Base-by-base conservation (phyloP, 1,140 invertebrate species). In the Nixonia krombeini region DNA sequence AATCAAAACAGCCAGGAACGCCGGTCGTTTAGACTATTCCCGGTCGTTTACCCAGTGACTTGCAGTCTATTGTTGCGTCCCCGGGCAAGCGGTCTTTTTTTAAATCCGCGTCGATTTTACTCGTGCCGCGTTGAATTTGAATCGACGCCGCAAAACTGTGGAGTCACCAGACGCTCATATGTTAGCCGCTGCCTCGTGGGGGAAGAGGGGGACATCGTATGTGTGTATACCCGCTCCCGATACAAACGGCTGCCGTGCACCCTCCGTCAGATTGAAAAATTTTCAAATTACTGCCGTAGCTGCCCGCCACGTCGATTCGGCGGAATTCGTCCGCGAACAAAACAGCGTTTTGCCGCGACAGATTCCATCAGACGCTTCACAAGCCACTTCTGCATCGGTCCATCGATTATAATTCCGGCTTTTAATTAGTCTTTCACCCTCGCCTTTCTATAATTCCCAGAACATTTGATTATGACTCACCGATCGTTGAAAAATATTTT, bases 31-130 rank as follows among this genome's bases (percentile, higher is more conserved):
- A 76, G 79, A 82, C 81, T 75, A 83, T 83, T 81, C 75, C 63
- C 80, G 81, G 77, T 85, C 81, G 83, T 84, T 85, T 83, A 85
- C 80, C 79, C 80, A 84, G 74, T 85, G 83, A 85, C 83, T 85
- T 85, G 81, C 82, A 83, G 56, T 79, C 81, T 78, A 83, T 83
- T 81, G 80, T 85, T 78, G 72, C 74, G 33, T 64, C 56, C 47
- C 69, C 62, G 70, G 57, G 50, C 49, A 67, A 55, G 57, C 69
- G 64, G 50, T 67, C 58, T 72, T 75, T 72, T 69, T 73, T 72
- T 75, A 74, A 80, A 80, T 76, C 70, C 66, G 70, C 70, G 71
- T 66, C 73, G 67, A 75, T 74, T 75, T 74, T 62, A 70, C 62
- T 58, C 70, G 55, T 61, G 58, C 61, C 74, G 70, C 67, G 70